A percentile compares a stretch with the other conserved stretches of the same genome.
Conservation (phyloP, 30 jellyfish, hydroid and myxozoan genomes). For the Chironex yamaguchii region DNA sequence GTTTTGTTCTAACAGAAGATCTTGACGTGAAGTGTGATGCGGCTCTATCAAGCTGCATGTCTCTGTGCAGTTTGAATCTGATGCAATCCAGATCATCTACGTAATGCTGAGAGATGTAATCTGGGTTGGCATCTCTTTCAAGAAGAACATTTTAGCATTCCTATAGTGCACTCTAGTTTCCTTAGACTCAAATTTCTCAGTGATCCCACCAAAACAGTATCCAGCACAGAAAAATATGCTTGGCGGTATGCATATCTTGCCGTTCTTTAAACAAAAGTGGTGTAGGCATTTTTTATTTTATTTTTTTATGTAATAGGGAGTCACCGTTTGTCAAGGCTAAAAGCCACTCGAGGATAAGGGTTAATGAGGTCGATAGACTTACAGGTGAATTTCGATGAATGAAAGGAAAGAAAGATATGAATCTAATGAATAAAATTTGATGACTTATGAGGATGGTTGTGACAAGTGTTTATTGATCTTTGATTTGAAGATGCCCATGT, state of each 20-base stretch:
- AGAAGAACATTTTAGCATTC: slow-evolving; percentile 9
- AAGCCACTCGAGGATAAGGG: too few species aligned
- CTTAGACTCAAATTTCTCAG: slow-evolving; percentile 4
- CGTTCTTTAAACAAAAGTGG: too few species aligned
- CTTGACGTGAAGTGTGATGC: slow-evolving; percentile 9
- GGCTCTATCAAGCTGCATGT: slow-evolving; percentile 17
- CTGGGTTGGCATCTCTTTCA: slow-evolving; percentile 35
- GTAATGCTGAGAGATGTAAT: slow-evolving; percentile 51
- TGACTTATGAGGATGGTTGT: too few species aligned
- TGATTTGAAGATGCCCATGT: too few species aligned
- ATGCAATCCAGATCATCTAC: slow-evolving; percentile 58
- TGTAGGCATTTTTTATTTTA: not conserved
- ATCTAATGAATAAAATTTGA: too few species aligned
- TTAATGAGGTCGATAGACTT: too few species aligned
- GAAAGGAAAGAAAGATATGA: too few species aligned
- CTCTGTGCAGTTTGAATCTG: slow-evolving; percentile 56
- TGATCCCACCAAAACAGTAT: slow-evolving; percentile 1
- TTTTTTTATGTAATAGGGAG: too few species aligned
- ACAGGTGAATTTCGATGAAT: too few species aligned
- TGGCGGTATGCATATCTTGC: slow-evolving; percentile 15
- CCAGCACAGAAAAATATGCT: not conserved
- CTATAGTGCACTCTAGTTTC: slow-evolving; percentile 16
- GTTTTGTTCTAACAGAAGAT: slow-evolving; percentile 7
- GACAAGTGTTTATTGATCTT: too few species aligned
- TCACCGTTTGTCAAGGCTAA: too few species aligned